Evolutionary conservation across 2,113 vertebrate species (phyloP), one percentile per base, ranked within the genome.

Genomic region (Nothobranchius furzeri): DNA sequence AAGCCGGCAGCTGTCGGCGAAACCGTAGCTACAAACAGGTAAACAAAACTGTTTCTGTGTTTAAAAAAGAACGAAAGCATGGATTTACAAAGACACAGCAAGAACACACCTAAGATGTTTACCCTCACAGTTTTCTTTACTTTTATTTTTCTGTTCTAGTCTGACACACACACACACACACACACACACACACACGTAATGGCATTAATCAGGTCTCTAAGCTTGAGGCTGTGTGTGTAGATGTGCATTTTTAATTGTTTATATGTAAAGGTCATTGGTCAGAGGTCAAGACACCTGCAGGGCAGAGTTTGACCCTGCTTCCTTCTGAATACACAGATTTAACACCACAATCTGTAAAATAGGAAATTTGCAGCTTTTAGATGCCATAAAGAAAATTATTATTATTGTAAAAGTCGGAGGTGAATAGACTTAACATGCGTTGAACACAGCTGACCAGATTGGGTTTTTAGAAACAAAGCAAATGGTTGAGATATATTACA

Each of bases 211-310:
- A 15, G 42, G 87, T 69, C 53, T 73, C 63, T 54, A 75, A 49
- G 81, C 84, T 77, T 24, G 6, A 57, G 84, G 83, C 67, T 73
- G 46, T 64, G 40, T 17, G 17, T 76, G 71, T 62, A 63, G n/a
- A 4, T 56, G 54, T 69, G 8, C 60, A 66, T 52, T 37, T 24
- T 1, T 64, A 24, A 68, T 12, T 73, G 46, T 71, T 17, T 69
- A 45, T 49, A 45, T 65, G 46, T 52, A 57, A 86, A 86, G 73
- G 80, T 77, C 73, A 87, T 67, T 20, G 71, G 80, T 85, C 77
- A 77, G 61, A 84, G 69, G 81, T 88, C 71, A 81, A 60, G 57
- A 36, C 82, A 85, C 82, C 82, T 84, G 76, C 80, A 76, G 82
- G 76, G 78, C 73, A 63, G 46, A 81, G 76, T 78, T 83, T 84